Base-by-base conservation (phyloP, 1,140 invertebrate species). In the Polyergus mexicanus region DNA sequence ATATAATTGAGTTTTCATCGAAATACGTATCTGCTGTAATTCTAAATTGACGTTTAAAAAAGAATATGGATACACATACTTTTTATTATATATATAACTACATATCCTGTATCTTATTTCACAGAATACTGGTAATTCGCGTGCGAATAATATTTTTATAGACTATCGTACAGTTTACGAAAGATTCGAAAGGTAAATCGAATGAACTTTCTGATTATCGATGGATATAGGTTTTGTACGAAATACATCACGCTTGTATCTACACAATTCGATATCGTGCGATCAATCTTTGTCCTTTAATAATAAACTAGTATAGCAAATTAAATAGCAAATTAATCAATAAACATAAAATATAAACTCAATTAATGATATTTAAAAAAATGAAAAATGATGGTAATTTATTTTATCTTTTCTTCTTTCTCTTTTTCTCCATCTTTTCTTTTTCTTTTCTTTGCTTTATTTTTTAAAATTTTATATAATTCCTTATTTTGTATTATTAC, bases 111-210 rank as follows among this genome's bases (percentile, higher is more conserved):
- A 10, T 19, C 28, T 47, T 7, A 13, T 54, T 80, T 16, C 13
- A 19, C 11, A 68, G 3, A 28, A 32, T 10, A 16, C 10, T 35
- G 22, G 3, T 44, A 13, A 63, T 69, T 69, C n/a, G 56, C 22
- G 22, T 4, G 66, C 35, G n/a, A 80, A 83, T 62, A 74, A 44
- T 72, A 28, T 62, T 83, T 60, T 41, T 41, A n/a, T 11, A 7
- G n/a, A 25, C 19, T 13, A 13, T 44, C 25, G 63, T 16, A 47
- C 54, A 47, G 41, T 74, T 83, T 60, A 11, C 13, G 3, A 60
- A 60, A 81, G 71, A 74, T 72, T 74, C 60, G 47, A 58, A 32
- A 32, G 25, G 25, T 66, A 22, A 10, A 58, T 56, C 16, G 41
- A 25, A 4, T 38, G 10, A n/a, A 60, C 41, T 58, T 83, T 80